Evolutionary conservation across 2,888 invertebrate genomes (phyloP), one percentile per base, ranked within the genome.

Genomic region (Ophraella communa): DNA sequence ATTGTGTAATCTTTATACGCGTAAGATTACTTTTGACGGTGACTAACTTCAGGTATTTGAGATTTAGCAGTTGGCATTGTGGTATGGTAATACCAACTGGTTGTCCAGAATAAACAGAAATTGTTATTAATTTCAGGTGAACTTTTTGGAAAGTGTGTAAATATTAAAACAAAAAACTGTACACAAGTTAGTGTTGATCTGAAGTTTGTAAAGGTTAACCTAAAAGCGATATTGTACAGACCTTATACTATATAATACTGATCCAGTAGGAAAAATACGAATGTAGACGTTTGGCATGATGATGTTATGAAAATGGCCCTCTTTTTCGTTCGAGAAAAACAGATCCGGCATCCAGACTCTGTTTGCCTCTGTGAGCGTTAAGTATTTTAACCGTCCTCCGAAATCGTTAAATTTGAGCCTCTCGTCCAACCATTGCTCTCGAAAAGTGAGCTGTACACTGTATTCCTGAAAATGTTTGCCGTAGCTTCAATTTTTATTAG

Each of bases 321-420:
- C 95, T 83, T 98, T 98, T 85, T 98, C 98, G 80, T 98, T 98
- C 62, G 96, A 93, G 85, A 97, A 97, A 88, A 97, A 98, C 74
- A 97, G 86, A 86, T 98, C 98, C 33, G 98, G 98, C 92, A 97
- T 96, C 98, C 98, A 98, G 64, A 98, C 95, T 75, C 95, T 89
- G 84, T 93, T 94, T 60, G 96, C 94, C 84, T 97, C 96, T 60
- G 96, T 95, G 79, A 96, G 86, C 62, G 96, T 95, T 71, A 96
- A 87, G 85, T 96, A 96, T 83, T 94, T 94, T 66, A 95, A 88
- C 75, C 91, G 91, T 78, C 94, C 95, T 84, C 90, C 90, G 77
- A 91, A 90, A 84, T 95, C 94, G 82, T 94, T 91, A 83, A 94
- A 95, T 82, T 91, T 91, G 71, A 95, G 87, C 76, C 97, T 87